Evolutionary conservation across 2,797 vertebrate genomes (phyloP), one percentile per base, ranked within the genome.

Genomic region (Telmatherina bonti): DNA sequence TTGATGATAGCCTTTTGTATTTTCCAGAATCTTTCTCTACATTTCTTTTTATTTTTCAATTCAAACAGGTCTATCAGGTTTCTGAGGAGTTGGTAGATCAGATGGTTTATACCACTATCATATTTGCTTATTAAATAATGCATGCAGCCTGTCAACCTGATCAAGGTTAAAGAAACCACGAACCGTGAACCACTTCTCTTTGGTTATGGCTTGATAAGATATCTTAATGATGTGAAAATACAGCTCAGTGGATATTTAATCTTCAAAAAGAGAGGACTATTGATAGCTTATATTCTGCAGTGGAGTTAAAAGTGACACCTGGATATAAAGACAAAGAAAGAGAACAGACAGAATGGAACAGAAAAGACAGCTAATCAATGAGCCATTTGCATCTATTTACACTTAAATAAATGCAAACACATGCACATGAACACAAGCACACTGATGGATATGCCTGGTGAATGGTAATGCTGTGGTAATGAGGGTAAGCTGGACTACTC

Each of bases 401-500:
- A 24, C 35, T 58, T 27, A 51, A 55, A 72, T 33, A 61, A 24
- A 79, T 30, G 45, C 61, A 76, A 49, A 58, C 62, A 63, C 68
- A 49, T 22, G 26, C 45, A 67, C 31, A 43, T 13, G 13, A 56
- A 59, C 60, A 62, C 27, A 47, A 27, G 45, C 55, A 55, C 47
- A n/a, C 11, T 1, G 24, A 62, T 47, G 38, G 64, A 66, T 15
- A 70, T 61, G 54, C 47, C 79, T 60, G 70, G 38, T 78, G 83
- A 79, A 74, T 81, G 72, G 81, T 86, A 91, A 91, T 88, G 75
- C 82, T 69, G 70, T 33, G 59, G 74, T 89, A 91, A 92, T 90
- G 85, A 91, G 78, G 74, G 74, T 83, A 86, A 91, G 67, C 88
- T 84, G 82, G 71, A 76, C 81, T 85, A 77, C 81, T 74, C 86